phyloP scores from a whole-genome alignment of 2,113 vertebrate species.

The Anoplopoma fimbria region DNA sequence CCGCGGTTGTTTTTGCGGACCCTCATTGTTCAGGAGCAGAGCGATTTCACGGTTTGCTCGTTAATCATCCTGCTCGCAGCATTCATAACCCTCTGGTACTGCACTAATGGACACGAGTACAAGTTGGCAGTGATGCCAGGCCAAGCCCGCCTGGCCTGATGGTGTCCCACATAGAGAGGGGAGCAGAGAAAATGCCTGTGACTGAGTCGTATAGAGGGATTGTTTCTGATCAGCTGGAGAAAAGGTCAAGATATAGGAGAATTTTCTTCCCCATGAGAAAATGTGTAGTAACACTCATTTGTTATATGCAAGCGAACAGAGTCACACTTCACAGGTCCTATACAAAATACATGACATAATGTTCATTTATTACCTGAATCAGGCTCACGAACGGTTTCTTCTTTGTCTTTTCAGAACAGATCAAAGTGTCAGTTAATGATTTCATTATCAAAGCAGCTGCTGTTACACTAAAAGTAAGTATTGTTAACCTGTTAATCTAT shows the following conservation, averaged over 20 bases:
- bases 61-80: conserved; percentile 73
- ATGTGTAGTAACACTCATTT: neutral
- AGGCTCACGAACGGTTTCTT: conserved; percentile 19
- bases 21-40: conserved; percentile 75
- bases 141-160: conserved; percentile 16
- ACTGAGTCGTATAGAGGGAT: neutral
- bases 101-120: conserved; percentile 55
- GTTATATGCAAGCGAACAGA: neutral
- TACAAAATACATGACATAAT: neutral
- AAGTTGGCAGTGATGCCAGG: conserved; percentile 49
- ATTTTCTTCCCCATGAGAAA: neutral
- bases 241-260: neutral
- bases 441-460: conserved; percentile 98
- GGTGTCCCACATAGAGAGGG: conserved; percentile 9
- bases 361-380: neutral
- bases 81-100: conserved; percentile 72
- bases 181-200: neutral
- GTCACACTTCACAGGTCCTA: neutral
- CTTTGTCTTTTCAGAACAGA: conserved; percentile 86
- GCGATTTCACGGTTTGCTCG: conserved; percentile 78
- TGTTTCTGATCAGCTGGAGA: conserved; percentile 22
- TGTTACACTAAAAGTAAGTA: conserved; percentile 93
- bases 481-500: neutral
- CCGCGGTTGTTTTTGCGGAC: conserved; percentile 65
- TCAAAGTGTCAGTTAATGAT: conserved; percentile 98